Evolutionary conservation across 2,888 invertebrate genomes (phyloP).

Genomic region (Lasioglossum lativentre): DNA sequence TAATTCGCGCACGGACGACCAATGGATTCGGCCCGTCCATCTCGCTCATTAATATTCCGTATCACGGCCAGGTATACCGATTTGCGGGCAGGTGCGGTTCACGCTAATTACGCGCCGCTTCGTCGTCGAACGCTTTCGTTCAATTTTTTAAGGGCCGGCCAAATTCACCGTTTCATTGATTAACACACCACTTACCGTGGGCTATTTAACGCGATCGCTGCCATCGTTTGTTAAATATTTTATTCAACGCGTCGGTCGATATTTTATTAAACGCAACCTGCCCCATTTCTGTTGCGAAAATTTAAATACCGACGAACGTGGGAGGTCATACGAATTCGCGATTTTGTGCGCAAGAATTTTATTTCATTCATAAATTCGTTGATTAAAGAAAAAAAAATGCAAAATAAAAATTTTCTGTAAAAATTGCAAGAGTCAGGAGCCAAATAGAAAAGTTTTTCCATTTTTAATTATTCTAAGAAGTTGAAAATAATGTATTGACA

Average conservation of each 20-base stretch:
- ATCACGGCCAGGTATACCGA: constrained; percentile 45
- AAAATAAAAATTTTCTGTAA: no score
- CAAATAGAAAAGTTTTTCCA: no score
- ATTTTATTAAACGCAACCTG: background rate
- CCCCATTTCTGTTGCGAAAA: background rate
- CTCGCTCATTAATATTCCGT: constrained; percentile 53
- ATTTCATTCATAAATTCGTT: background rate
- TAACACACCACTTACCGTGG: background rate
- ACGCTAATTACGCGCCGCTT: constrained; percentile 50
- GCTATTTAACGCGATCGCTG: background rate
- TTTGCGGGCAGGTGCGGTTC: constrained; percentile 48
- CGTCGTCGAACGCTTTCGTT: constrained; percentile 15
- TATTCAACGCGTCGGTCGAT: background rate
- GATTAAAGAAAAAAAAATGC: background rate
- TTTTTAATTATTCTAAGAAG: no score
- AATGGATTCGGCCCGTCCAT: constrained; percentile 45
- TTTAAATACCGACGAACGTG: background rate
- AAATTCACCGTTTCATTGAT: background rate
- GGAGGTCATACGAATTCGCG: background rate
- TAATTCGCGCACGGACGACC: constrained; percentile 57
- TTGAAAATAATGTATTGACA: no score
- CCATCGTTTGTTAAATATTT: background rate
- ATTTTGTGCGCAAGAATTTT: background rate
- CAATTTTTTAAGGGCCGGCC: background rate
- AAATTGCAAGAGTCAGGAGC: no score